Evolutionary conservation across 1,140 invertebrate species (phyloP), one percentile per base, ranked within the genome.

Genomic region (Bombus confusus): DNA sequence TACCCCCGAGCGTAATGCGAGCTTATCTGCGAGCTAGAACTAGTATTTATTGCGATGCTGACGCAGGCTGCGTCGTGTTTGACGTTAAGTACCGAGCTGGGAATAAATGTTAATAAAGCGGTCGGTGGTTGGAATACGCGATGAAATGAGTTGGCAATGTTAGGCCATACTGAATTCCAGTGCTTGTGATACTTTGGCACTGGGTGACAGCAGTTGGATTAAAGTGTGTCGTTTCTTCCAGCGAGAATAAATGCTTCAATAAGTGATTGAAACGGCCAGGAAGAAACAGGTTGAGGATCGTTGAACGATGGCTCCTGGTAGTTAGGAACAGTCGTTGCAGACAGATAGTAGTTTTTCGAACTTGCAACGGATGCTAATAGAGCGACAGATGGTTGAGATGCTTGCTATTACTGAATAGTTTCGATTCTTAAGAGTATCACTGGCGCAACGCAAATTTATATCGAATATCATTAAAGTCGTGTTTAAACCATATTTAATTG

Each of bases 101-200:
- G 34, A 71, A 59, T 84, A 79, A 71, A 78, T 78, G 77, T 79
- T 84, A 84, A 84, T 77, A 52, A 66, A 76, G 41, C 41, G 9
- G 72, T 76, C 18, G 43, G 18, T 37, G n/a, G 73, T 52, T 75
- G 18, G 43, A 9, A 75, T 47, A 25, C 18, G 18, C 41, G 41
- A 37, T 22, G 34, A 37, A 68, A 25, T 9, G 3, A 68, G 10
- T 37, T 34, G 18, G 34, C n/a, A 66, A 31, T 31, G 12, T n/a
- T 31, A 18, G 64, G 13, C 28, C 28, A 62, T 62, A 1, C 28
- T n/a, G 10, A 62, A 13, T 62, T 62, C 59, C 28, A 13, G 59
- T 62, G 22, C 28, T 62, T 8, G 47, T 8, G 18, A 52, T 52
- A 52, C 47, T 52, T 52, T 52, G 47, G 18, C 13, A 62, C n/a